These are phyloP conservation scores for Drosophila colorata DNA, from an alignment of 2,888 invertebrate species.

Conservation along the genomic window DNA sequence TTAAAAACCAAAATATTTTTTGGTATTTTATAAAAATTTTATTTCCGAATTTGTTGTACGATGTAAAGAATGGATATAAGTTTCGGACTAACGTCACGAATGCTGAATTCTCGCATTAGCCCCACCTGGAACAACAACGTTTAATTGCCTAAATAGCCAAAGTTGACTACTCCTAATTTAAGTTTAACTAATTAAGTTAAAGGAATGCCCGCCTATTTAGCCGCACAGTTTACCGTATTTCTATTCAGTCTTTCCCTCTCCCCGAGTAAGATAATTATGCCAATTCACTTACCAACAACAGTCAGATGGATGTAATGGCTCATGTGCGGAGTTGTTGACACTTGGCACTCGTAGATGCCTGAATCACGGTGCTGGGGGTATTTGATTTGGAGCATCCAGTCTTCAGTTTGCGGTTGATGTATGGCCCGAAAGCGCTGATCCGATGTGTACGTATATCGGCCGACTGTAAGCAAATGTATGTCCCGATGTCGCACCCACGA, in stretches of 20 bases:
- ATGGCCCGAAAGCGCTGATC: constrained; percentile 96
- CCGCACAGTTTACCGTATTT: no score
- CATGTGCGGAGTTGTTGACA: constrained; percentile 96
- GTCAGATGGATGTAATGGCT: constrained; percentile 96
- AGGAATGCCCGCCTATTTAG: background rate
- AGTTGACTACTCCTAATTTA: background rate
- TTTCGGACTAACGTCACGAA: no score
- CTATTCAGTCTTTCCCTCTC: no score
- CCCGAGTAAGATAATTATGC: no score
- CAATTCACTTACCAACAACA: constrained; percentile 92
- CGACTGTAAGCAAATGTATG: constrained; percentile 95
- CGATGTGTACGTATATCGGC: constrained; percentile 95
- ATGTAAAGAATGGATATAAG: no score
- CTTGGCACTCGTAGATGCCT: constrained; percentile 97
- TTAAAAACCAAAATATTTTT: no score
- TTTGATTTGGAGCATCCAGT: constrained; percentile 96
- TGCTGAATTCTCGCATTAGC: no score
- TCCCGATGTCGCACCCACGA: constrained; percentile 97
- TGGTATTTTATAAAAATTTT: no score
- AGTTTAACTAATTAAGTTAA: background rate
- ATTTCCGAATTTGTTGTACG: no score
- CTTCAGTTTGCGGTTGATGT: constrained; percentile 93
- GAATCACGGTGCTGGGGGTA: constrained; percentile 95
- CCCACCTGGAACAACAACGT: background rate
- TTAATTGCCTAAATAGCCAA: background rate